Percentiles rank a stretch among this genome's conserved stretches.
Conservation (phyloP, 2,888 invertebrate species). For the Lasioglossum marginatum region DNA sequence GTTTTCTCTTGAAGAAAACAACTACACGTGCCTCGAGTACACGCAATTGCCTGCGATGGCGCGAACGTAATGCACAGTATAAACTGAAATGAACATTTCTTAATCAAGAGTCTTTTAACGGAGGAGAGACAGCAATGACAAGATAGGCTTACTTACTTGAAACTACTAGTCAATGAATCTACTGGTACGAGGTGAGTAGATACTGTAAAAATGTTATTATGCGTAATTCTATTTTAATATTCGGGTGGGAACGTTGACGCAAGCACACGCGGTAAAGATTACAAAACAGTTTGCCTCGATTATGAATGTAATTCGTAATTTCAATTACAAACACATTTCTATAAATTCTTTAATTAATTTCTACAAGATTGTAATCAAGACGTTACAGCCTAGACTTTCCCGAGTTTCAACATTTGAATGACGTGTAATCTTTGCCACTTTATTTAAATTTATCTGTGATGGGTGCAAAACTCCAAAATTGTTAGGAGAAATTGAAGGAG, state of each 20-base stretch:
- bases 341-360: too few species aligned
- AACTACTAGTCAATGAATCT: slow-evolving; percentile 82
- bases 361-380: too few species aligned
- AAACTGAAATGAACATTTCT: slow-evolving; percentile 75
- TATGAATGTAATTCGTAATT: neutral
- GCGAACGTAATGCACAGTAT: slow-evolving; percentile 74
- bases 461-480: slow-evolving; percentile 12
- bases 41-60: slow-evolving; percentile 64
- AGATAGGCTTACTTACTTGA: slow-evolving; percentile 84
- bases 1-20: slow-evolving; percentile 67
- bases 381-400: too few species aligned
- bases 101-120: slow-evolving; percentile 79
- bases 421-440: slow-evolving; percentile 56
- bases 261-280: slow-evolving; percentile 60
- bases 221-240: slow-evolving; percentile 78
- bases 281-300: slow-evolving; percentile 43
- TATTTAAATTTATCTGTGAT: slow-evolving; percentile 30
- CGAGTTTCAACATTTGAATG: neutral
- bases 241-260: slow-evolving; percentile 77
- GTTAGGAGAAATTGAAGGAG: slow-evolving; percentile 10
- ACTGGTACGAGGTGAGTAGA: slow-evolving; percentile 83
- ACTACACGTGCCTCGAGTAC: slow-evolving; percentile 70
- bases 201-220: slow-evolving; percentile 82
- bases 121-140: slow-evolving; percentile 82
- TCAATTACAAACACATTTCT: slow-evolving; percentile 5